phyloP scores from a whole-genome alignment of 2,888 invertebrate species.

The Drosophila meridionalis region DNA sequence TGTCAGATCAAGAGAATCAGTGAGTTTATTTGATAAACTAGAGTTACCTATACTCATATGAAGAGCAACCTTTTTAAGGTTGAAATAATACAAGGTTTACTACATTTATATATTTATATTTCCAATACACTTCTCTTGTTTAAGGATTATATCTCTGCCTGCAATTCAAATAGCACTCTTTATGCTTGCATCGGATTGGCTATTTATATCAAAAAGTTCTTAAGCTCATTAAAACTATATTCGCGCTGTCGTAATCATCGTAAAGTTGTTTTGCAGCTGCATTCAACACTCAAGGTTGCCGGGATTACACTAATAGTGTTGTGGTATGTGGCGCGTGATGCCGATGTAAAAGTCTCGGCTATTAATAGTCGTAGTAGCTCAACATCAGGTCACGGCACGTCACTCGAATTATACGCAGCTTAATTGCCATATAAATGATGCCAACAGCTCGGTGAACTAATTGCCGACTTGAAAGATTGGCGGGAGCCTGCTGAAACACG shows the following conservation, averaged over 20 bases:
- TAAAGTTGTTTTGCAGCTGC: background rate
- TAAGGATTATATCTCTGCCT: no score
- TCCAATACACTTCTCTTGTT: no score
- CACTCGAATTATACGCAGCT: constrained; percentile 47
- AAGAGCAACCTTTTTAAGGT: background rate
- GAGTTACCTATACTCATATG: background rate
- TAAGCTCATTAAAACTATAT: constrained; percentile 17
- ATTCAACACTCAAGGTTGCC: constrained; percentile 20
- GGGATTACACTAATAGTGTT: background rate
- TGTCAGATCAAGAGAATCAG: background rate
- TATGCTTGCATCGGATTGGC: no score
- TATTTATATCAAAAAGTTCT: background rate
- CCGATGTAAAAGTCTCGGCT: constrained; percentile 9
- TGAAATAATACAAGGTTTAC: no score
- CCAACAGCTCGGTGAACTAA: constrained; percentile 46
- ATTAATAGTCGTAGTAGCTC: constrained; percentile 15
- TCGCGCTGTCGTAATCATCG: background rate
- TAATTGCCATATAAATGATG: constrained; percentile 72
- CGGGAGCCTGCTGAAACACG: constrained; percentile 22
- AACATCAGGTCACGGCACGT: constrained; percentile 19
- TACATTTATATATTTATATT: no score
- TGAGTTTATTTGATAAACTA: background rate
- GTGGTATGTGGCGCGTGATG: background rate
- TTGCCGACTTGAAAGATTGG: constrained; percentile 23
- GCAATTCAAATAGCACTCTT: no score